Conservation (phyloP, 2,888 invertebrate genomes). For the Melikaiella ostensackeni region DNA sequence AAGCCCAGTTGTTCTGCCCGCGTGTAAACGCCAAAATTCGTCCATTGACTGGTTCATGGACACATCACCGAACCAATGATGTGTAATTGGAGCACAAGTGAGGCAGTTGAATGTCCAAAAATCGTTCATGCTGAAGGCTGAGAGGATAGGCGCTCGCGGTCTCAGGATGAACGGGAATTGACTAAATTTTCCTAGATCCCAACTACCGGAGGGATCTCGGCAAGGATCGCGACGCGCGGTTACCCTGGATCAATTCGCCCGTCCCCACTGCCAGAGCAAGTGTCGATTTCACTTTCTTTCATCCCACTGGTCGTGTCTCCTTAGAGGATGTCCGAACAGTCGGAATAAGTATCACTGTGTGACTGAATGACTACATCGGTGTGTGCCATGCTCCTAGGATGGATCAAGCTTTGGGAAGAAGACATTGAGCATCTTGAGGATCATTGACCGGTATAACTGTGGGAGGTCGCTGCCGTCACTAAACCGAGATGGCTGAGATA, state of each 20-base stretch:
- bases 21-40: constrained; percentile 69
- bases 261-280: constrained; percentile 47
- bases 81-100: constrained; percentile 41
- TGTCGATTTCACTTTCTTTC: constrained; percentile 42
- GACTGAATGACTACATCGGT: constrained; percentile 52
- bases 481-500: constrained; percentile 77
- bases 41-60: constrained; percentile 66
- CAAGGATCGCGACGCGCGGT: constrained; percentile 60
- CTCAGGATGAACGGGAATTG: constrained; percentile 64
- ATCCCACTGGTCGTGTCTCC: constrained; percentile 48
- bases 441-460: constrained; percentile 75
- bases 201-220: constrained; percentile 50
- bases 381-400: constrained; percentile 66
- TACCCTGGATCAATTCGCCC: constrained; percentile 43
- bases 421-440: constrained; percentile 74
- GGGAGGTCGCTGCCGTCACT: constrained; percentile 77
- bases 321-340: constrained; percentile 53
- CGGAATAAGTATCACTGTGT: constrained; percentile 60
- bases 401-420: constrained; percentile 70
- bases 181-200: constrained; percentile 65
- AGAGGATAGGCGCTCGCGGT: constrained; percentile 52
- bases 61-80: constrained; percentile 53
- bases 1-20: constrained; percentile 64
- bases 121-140: constrained; percentile 50
- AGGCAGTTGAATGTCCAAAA: constrained; percentile 52